These are phyloP conservation scores for Aphelinus atriplicis DNA, from an alignment of 1,140 invertebrate species.

Conservation along the genomic window DNA sequence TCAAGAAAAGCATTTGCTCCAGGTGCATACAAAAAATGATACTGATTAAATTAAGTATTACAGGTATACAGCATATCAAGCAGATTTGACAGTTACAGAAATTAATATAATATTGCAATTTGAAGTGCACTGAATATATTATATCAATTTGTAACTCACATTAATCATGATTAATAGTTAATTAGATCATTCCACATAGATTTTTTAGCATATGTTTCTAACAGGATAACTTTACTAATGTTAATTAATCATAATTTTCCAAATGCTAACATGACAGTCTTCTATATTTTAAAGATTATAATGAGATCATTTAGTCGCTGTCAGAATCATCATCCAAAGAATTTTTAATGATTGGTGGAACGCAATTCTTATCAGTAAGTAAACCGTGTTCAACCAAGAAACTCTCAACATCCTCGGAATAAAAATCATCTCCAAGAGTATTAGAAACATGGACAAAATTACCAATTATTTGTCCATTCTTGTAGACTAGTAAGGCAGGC, in stretches of 20 bases:
- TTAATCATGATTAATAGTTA: too few relatives aligned
- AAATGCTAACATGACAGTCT: slow-evolving; percentile 33
- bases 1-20: too few relatives aligned
- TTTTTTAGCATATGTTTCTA: too few relatives aligned
- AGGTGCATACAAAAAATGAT: too few relatives aligned
- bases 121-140: too few relatives aligned
- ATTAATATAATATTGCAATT: too few relatives aligned
- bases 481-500: slow-evolving; percentile 92
- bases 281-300: slow-evolving; percentile 42
- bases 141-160: too few relatives aligned
- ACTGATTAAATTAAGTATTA: too few relatives aligned
- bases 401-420: slow-evolving; percentile 86
- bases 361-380: slow-evolving; percentile 73
- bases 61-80: too few relatives aligned
- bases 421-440: slow-evolving; percentile 90
- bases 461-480: slow-evolving; percentile 87
- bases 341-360: slow-evolving; percentile 56
- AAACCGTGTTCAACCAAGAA: slow-evolving; percentile 89
- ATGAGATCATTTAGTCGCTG: slow-evolving; percentile 51
- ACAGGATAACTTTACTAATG: too few relatives aligned
- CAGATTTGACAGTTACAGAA: too few relatives aligned
- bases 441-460: slow-evolving; percentile 91
- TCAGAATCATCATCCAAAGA: slow-evolving; percentile 49
- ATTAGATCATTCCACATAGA: too few relatives aligned
- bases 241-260: neutral